Percentiles rank a stretch among this genome's conserved stretches.
Conservation (phyloP, 2,888 invertebrate species). For the Eilema caniola region DNA sequence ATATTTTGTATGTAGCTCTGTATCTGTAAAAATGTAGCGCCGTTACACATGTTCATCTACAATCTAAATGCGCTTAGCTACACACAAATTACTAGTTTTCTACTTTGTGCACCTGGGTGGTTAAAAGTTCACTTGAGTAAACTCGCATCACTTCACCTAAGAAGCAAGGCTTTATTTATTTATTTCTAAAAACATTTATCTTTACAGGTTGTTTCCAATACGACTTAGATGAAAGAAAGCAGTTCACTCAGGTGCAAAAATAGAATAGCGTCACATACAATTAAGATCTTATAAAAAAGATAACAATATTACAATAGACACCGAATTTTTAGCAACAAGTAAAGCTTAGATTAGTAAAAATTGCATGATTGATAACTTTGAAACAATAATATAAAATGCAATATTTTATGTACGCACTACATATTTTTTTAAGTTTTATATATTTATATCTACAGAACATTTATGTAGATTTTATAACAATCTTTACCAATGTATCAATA, state of each 20-base stretch:
- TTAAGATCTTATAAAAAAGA: not conserved
- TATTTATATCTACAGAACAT: constrained; percentile 53
- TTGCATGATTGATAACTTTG: constrained; percentile 1
- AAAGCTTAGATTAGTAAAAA: constrained; percentile 4
- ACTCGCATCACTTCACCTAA: no score
- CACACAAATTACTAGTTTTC: not conserved
- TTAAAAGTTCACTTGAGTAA: not conserved
- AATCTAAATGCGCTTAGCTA: not conserved
- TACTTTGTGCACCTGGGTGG: not conserved
- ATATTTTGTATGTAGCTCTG: not conserved
- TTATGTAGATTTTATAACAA: constrained; percentile 39
- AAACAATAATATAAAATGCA: constrained; percentile 30
- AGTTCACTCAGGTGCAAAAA: not conserved
- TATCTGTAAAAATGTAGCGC: not conserved
- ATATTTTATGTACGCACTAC: constrained; percentile 31
- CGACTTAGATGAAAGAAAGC: not conserved
- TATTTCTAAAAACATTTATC: no score
- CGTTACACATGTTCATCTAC: not conserved
- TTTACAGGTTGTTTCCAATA: not conserved
- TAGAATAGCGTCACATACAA: not conserved
- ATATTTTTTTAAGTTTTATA: constrained; percentile 36
- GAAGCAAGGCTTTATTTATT: no score
- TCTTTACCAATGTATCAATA: constrained; percentile 27
- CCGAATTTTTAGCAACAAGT: constrained; percentile 21
- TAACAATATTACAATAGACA: constrained; percentile 45